Conservation (phyloP, 92 coral and sea anemone species). For the Plumapathes pennacea region DNA sequence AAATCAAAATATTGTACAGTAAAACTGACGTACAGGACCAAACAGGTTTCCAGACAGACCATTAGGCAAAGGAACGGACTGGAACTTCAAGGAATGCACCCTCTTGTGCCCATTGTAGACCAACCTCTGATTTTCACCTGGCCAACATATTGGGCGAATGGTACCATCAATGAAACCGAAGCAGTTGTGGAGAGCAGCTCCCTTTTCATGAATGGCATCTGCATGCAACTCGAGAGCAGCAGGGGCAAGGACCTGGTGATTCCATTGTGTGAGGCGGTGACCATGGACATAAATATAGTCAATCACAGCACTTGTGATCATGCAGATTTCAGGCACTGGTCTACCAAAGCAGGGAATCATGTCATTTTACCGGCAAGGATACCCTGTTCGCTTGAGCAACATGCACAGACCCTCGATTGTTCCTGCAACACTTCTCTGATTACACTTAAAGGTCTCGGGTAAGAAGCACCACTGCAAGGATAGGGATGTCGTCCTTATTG, state of each 20-base stretch:
- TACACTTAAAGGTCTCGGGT: conserved; percentile 37
- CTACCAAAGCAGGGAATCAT: conserved; percentile 30
- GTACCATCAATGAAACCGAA: conserved; percentile 1
- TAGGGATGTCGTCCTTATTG: conserved; percentile 36
- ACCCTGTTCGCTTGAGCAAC: conserved; percentile 19
- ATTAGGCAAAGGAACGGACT: too few relatives aligned
- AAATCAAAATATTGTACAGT: too few relatives aligned
- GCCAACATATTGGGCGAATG: neutral
- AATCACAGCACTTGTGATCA: too few relatives aligned
- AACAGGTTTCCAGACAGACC: too few relatives aligned
- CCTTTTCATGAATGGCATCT: conserved; percentile 8
- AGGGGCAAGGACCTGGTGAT: conserved; percentile 9
- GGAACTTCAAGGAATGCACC: neutral
- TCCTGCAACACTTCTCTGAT: conserved; percentile 25
- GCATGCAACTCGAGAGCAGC: conserved; percentile 8
- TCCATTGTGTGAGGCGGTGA: conserved; percentile 6
- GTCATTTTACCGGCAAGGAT: conserved; percentile 40
- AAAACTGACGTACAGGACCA: too few relatives aligned
- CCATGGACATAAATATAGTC: too few relatives aligned
- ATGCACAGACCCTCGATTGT: conserved; percentile 36
- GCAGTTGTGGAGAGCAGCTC: conserved; percentile 11
- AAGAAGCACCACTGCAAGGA: conserved; percentile 35
- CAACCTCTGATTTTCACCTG: neutral
- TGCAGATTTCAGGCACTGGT: conserved; percentile 11
- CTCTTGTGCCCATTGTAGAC: conserved; percentile 1